phyloP scores from a whole-genome alignment of 37 sponge, comb jelly and placozoan genomes.

The Geodia barretti region DNA sequence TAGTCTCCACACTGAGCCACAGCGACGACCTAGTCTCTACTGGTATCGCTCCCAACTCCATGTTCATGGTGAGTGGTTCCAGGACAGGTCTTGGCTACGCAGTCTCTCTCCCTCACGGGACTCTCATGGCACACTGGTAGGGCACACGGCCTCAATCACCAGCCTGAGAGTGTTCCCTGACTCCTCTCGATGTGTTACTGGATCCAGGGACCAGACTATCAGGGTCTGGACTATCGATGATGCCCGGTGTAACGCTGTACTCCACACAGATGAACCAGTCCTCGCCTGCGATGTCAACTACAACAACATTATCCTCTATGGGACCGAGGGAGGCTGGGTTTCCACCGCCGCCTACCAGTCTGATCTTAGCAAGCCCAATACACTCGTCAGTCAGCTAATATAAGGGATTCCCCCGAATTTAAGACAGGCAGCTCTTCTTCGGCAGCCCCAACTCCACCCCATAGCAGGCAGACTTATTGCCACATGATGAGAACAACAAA shows the following conservation, averaged over 20 bases:
- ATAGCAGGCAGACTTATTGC: no score
- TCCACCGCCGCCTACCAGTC: slow-evolving; percentile 20
- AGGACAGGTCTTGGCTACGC: not conserved
- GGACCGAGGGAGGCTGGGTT: slow-evolving; percentile 51
- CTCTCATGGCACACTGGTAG: slow-evolving; percentile 16
- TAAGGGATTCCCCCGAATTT: not conserved
- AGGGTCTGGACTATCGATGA: slow-evolving; percentile 20
- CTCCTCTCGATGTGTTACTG: slow-evolving; percentile 26
- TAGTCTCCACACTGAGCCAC: not conserved
- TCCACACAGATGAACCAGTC: slow-evolving; percentile 37
- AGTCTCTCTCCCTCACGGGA: slow-evolving; percentile 16
- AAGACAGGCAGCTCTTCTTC: not conserved
- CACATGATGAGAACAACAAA: no score
- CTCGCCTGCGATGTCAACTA: slow-evolving; percentile 3
- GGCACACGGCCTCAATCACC: slow-evolving; percentile 56
- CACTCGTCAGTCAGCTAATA: not conserved
- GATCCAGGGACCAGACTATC: slow-evolving; percentile 15
- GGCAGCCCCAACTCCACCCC: not conserved
- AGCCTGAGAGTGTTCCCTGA: slow-evolving; percentile 13
- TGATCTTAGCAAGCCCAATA: not conserved
- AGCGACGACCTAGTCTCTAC: slow-evolving; percentile 6
- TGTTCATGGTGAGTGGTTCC: slow-evolving; percentile 33
- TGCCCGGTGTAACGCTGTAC: slow-evolving; percentile 14
- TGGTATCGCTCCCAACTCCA: slow-evolving; percentile 12
- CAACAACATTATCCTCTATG: slow-evolving; percentile 30